A percentile compares a stretch with the other conserved stretches of the same genome.
Evolutionary conservation across 2,797 vertebrate genomes (phyloP).

Genomic region (Lutjanus campechanus): DNA sequence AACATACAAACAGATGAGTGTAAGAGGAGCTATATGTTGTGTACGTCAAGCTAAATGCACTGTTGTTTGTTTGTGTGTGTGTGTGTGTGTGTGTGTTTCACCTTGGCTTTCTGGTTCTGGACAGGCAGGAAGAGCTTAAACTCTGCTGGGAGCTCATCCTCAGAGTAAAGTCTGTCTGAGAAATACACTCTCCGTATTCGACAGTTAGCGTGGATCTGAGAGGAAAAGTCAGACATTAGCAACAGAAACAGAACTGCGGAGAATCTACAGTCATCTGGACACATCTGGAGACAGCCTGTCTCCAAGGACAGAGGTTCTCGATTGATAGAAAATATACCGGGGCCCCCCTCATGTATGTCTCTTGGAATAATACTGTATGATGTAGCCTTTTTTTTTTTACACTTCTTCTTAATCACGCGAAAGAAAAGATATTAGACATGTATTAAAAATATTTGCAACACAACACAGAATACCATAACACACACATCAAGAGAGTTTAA

Average conservation of each 20-base stretch:
- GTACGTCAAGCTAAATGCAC: no score
- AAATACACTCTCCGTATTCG: conserved; percentile 97
- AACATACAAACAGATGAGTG: conserved; percentile 1
- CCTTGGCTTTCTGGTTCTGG: conserved; percentile 95
- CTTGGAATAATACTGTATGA: no score
- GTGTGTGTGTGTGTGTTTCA: conserved; percentile 63
- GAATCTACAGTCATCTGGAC: no score
- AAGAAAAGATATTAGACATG: no score
- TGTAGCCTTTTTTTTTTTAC: no score
- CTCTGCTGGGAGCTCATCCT: conserved; percentile 97
- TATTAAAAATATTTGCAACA: no score
- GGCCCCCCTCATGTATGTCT: no score
- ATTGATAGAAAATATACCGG: no score
- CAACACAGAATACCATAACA: no score
- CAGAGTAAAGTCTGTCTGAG: conserved; percentile 96
- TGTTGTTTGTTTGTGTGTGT: background rate
- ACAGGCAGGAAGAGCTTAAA: conserved; percentile 98
- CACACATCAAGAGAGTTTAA: no score
- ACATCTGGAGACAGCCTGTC: background rate
- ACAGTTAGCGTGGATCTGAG: conserved; percentile 97
- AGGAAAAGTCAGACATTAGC: conserved; percentile 21
- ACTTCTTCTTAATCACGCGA: no score
- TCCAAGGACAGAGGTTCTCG: no score
- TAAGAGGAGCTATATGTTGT: background rate
- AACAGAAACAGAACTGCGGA: background rate